Conservation (phyloP, 64 coral and sea anemone species). For the Montipora efflorescens region DNA sequence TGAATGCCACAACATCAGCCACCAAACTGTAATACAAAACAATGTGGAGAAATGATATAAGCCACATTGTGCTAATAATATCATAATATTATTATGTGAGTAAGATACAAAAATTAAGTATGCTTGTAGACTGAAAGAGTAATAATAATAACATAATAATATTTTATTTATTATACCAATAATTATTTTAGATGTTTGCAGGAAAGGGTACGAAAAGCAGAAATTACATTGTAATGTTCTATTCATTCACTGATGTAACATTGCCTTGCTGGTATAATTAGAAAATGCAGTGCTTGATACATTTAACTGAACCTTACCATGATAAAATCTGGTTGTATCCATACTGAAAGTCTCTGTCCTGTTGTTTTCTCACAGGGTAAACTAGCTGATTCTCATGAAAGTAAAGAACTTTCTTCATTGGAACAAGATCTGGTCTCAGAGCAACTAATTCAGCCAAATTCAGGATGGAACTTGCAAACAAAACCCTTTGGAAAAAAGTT, state of each 20-base stretch:
- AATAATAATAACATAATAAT: too few relatives aligned
- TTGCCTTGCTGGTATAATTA: too few relatives aligned
- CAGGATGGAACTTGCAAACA: slow-evolving; percentile 92
- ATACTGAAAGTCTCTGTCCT: slow-evolving; percentile 98
- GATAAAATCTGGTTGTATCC: slow-evolving; percentile 94
- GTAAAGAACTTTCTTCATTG: slow-evolving; percentile 88
- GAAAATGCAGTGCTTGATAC: background rate
- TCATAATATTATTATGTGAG: too few relatives aligned
- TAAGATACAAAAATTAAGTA: too few relatives aligned
- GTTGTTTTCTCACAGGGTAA: slow-evolving; percentile 94
- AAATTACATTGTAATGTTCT: too few relatives aligned
- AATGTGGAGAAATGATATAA: background rate
- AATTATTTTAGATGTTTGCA: too few relatives aligned
- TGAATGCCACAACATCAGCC: slow-evolving; percentile 93
- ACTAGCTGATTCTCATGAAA: slow-evolving; percentile 97
- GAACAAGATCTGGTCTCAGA: slow-evolving; percentile 83
- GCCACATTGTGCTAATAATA: too few relatives aligned
- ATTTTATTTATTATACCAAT: too few relatives aligned
- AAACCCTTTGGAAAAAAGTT: slow-evolving; percentile 55
- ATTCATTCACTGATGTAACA: too few relatives aligned
- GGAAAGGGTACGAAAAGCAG: too few relatives aligned
- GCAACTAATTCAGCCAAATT: slow-evolving; percentile 88
- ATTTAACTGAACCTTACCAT: slow-evolving; percentile 58
- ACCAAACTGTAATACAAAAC: slow-evolving; percentile 74
- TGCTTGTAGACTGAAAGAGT: too few relatives aligned